Evolutionary conservation across 1,140 invertebrate species (phyloP), one percentile per base, ranked within the genome.

Genomic region (Limonius californicus): DNA sequence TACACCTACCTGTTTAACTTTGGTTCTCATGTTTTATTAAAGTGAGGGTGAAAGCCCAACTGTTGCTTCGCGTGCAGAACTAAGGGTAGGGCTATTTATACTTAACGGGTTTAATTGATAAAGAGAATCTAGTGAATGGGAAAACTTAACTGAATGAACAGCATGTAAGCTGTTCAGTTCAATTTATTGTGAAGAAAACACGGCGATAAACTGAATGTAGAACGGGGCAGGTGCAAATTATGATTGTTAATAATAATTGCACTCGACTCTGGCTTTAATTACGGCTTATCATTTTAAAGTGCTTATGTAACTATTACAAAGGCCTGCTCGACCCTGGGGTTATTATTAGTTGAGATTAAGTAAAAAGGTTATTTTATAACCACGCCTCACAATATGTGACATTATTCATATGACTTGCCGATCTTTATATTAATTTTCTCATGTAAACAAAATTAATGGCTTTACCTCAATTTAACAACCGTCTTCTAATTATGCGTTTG

Each of bases 21-120:
- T 23, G 21, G 7, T 53, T 19, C 47, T 53, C 47, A 53, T 53
- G 47, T 53, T 53, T 53, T 53, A 53, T 53, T 53, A 53, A 53
- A 53, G 16, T n/a, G 35, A 39, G 35, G 35, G 35, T 39, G 16
- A 19, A 19, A 53, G 16, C 14, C 47, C 47, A 53, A 16, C 47
- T 53, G 47, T 53, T 53, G 47, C 47, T 2, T 53, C 47, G 47
- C 47, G 21, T 53, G 47, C 47, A 53, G 19, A 23, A 23, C 47
- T 23, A 18, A 11, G 21, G 47, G 47, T 19, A 12, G 16, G 47
- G 16, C 47, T 19, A 11, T 53, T 53, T 23, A 18, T 23, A 53
- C 47, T 12, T 16, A 11, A 16, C 1, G 16, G 16, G 14, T 7
- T 53, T 53, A 19, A 53, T 53, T 53, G 47, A 53, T 53, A 18